These are phyloP conservation scores for Heteronetta atricapilla DNA, from an alignment of 2,113 vertebrate species.

Conservation along the genomic window DNA sequence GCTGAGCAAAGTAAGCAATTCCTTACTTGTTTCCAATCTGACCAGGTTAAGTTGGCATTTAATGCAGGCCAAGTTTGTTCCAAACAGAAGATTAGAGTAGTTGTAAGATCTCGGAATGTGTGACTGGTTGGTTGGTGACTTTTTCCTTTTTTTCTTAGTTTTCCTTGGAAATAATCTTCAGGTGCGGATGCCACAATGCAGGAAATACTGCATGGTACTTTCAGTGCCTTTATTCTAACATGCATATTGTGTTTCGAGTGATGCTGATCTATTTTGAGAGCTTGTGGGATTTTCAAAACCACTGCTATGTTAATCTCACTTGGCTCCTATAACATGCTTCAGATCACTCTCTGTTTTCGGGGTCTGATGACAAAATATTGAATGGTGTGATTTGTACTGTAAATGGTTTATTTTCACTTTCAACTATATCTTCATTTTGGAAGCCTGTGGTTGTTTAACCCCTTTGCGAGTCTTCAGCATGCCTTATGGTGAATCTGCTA, in stretches of 20 bases:
- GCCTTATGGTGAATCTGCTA: background rate
- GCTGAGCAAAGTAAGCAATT: background rate
- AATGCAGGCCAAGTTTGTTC: background rate
- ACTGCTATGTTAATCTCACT: constrained; percentile 29
- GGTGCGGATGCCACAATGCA: background rate
- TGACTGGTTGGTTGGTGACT: background rate
- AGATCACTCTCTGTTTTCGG: background rate
- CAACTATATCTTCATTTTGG: background rate
- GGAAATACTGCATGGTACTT: background rate
- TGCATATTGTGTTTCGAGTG: background rate
- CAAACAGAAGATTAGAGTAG: background rate
- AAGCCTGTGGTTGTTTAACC: background rate
- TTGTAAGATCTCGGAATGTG: background rate
- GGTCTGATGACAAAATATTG: background rate
- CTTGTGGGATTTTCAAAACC: constrained; percentile 45
- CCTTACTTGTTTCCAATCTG: background rate
- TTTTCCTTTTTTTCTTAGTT: background rate
- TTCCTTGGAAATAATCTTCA: constrained; percentile 10
- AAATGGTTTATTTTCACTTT: constrained; percentile 6
- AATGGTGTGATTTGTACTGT: background rate
- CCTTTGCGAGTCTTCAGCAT: background rate
- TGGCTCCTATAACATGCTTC: background rate
- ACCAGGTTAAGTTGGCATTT: background rate
- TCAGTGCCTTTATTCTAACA: background rate
- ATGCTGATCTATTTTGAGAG: constrained; percentile 25